A percentile compares a stretch with the other conserved stretches of the same genome.
phyloP scores from a whole-genome alignment of 1,140 invertebrate species.

The Acromyrmex charruanus region DNA sequence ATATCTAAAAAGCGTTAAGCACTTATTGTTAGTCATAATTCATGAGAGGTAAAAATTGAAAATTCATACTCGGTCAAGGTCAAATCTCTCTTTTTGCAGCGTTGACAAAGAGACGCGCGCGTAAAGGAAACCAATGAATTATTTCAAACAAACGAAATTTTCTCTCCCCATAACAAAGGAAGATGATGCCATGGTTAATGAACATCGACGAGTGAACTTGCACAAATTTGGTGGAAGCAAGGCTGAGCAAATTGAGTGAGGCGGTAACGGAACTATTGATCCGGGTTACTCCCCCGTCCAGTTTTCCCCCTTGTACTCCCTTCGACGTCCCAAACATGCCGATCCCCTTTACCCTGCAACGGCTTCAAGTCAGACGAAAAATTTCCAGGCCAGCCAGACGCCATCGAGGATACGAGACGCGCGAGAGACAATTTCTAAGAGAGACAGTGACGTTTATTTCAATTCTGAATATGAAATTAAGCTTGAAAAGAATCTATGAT shows the following conservation, averaged over 20 bases:
- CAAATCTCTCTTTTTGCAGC: not conserved
- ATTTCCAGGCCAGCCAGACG: slow-evolving; percentile 54
- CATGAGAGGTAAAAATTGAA: slow-evolving; percentile 43
- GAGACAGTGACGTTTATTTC: slow-evolving; percentile 24
- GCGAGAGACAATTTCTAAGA: slow-evolving; percentile 40
- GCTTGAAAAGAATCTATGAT: not conserved
- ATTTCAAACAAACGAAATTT: slow-evolving; percentile 11
- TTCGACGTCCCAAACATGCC: slow-evolving; percentile 37
- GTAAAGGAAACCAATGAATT: not conserved
- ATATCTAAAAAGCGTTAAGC: not conserved
- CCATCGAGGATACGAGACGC: slow-evolving; percentile 14
- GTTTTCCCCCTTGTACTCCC: slow-evolving; percentile 15
- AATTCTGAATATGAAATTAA: slow-evolving; percentile 16
- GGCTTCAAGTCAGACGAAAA: slow-evolving; percentile 66
- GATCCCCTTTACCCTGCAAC: slow-evolving; percentile 20
- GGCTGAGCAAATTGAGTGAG: slow-evolving; percentile 76
- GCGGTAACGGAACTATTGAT: slow-evolving; percentile 77
- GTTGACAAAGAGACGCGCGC: not conserved
- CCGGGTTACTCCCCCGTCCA: slow-evolving; percentile 48
- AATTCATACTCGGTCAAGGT: slow-evolving; percentile 26
- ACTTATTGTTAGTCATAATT: slow-evolving; percentile 42
- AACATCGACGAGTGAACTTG: slow-evolving; percentile 75
- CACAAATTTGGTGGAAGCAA: slow-evolving; percentile 71
- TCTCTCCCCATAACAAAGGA: not conserved
- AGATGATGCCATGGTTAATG: slow-evolving; percentile 69